Base-by-base conservation (phyloP, 2,113 vertebrate genomes). In the Phrynocephalus versicolor region DNA sequence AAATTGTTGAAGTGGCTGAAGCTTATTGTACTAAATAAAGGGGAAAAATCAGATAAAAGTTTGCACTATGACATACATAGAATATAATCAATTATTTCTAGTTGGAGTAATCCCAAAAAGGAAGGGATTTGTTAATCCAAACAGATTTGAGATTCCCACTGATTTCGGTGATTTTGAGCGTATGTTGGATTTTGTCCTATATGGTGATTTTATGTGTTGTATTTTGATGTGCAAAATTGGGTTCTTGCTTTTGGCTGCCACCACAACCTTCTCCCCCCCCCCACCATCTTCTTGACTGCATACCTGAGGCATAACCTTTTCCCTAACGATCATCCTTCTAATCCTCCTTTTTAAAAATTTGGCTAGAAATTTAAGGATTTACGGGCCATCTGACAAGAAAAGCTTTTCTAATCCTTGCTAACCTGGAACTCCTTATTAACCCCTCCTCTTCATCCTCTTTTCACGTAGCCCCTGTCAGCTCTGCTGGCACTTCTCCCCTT, bases 401-500 rank as follows among this genome's bases (percentile, higher is more conserved):
- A 90, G 94, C 92, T 91, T 96, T 94, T 94, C 91, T 93, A 86
- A 88, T 93, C 95, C 95, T 93, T 88, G 93, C 95, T 96, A 95
- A 95, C 95, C 90, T 88, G 64, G 70, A 93, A 90, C 92, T 92
- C 94, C 87, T 92, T 91, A 93, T 96, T 97, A 96, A 97, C 93
- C 90, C 84, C 92, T 85, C 95, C 89, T 96, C 92, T 96, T 93
- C 90, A 95, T 95, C 93, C 96, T 97, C 94, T 96, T 90, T 96
- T 92, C 95, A 92, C 85, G 37, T 86, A 96, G 96, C 94, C 95
- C 94, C 96, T 55, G 95, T 96, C 92, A 96, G 95, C 94, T 96
- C 95, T 60, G 96, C 96, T 94, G 97, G 97, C 95, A 96, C 97
- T 90, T 96, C 96, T 96, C 97, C 97, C 88, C 95, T 95, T 93